Conservation (phyloP, 2,888 invertebrate genomes). For the Odontocolon sp. region DNA sequence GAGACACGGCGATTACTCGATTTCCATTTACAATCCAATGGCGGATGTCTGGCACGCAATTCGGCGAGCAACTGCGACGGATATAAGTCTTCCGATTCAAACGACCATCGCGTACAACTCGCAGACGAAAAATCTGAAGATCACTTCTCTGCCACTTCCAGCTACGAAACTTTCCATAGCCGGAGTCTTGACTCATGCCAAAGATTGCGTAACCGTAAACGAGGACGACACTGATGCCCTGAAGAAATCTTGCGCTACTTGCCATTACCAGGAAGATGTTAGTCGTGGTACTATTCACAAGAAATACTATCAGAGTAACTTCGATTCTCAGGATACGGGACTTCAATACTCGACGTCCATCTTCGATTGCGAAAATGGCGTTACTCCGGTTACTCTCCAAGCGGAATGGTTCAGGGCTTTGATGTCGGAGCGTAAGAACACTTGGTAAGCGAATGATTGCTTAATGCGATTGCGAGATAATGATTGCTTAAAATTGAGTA, state of each 20-base stretch:
- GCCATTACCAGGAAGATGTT: slow-evolving; percentile 71
- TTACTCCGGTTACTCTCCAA: slow-evolving; percentile 51
- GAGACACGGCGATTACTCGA: slow-evolving; percentile 74
- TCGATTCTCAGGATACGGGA: slow-evolving; percentile 71
- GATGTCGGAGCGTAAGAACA: slow-evolving; percentile 54
- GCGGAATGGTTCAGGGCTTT: slow-evolving; percentile 60
- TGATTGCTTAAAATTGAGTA: neutral
- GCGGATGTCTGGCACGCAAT: slow-evolving; percentile 80
- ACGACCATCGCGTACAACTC: slow-evolving; percentile 70
- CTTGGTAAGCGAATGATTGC: slow-evolving; percentile 59
- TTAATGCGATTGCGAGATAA: neutral
- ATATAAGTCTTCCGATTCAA: slow-evolving; percentile 73
- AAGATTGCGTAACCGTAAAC: slow-evolving; percentile 75
- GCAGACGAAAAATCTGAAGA: slow-evolving; percentile 70
- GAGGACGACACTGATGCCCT: slow-evolving; percentile 72
- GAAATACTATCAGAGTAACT: slow-evolving; percentile 49
- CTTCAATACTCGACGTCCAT: slow-evolving; percentile 63
- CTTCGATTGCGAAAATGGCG: slow-evolving; percentile 72
- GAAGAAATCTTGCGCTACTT: slow-evolving; percentile 73
- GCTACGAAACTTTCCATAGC: slow-evolving; percentile 66
- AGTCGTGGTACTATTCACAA: slow-evolving; percentile 69
- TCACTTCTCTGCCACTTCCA: slow-evolving; percentile 72
- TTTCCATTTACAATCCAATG: slow-evolving; percentile 81
- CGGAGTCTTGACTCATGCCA: slow-evolving; percentile 73
- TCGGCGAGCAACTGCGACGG: slow-evolving; percentile 70